These are phyloP conservation scores for Apostichopus parvimensis DNA, from an alignment of 35 echinoderm and acorn worm genomes.

Conservation along the genomic window DNA sequence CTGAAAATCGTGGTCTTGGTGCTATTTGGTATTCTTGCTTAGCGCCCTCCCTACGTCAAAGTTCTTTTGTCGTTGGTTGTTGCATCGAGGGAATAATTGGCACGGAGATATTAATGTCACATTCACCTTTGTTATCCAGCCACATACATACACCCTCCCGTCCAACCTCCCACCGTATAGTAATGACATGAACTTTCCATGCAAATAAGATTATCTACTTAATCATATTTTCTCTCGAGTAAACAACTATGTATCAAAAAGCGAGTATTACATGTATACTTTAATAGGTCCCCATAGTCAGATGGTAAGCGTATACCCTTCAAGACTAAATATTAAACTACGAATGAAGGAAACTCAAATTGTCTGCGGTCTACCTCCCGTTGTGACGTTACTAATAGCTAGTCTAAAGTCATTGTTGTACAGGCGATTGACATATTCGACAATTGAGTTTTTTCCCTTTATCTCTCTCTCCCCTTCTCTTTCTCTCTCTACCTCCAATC, in stretches of 20 bases:
- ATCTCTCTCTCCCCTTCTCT: slow-evolving; percentile 2
- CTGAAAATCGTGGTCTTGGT: too few relatives aligned
- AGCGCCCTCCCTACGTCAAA: too few relatives aligned
- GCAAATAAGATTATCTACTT: not conserved
- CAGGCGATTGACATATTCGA: not conserved
- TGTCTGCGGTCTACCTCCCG: slow-evolving; percentile 41
- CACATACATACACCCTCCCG: not conserved
- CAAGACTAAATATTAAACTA: not conserved
- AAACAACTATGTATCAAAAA: not conserved
- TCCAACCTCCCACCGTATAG: not conserved
- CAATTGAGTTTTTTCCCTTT: not conserved
- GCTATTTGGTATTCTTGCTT: too few relatives aligned
- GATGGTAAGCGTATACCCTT: slow-evolving; percentile 3
- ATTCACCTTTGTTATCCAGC: not conserved
- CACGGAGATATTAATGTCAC: too few relatives aligned
- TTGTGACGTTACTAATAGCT: slow-evolving; percentile 28
- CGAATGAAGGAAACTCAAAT: slow-evolving; percentile 1
- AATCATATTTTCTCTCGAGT: not conserved
- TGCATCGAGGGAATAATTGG: too few relatives aligned
- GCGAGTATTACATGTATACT: slow-evolving; percentile 11
- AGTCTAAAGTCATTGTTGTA: slow-evolving; percentile 16
- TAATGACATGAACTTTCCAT: not conserved
- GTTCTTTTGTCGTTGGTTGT: too few relatives aligned
- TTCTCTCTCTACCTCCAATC: not conserved
- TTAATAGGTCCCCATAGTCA: slow-evolving; percentile 37